A percentile compares a stretch with the other conserved stretches of the same genome.
Conservation (phyloP, 2,797 vertebrate species). For the Urosaurus nigricauda region DNA sequence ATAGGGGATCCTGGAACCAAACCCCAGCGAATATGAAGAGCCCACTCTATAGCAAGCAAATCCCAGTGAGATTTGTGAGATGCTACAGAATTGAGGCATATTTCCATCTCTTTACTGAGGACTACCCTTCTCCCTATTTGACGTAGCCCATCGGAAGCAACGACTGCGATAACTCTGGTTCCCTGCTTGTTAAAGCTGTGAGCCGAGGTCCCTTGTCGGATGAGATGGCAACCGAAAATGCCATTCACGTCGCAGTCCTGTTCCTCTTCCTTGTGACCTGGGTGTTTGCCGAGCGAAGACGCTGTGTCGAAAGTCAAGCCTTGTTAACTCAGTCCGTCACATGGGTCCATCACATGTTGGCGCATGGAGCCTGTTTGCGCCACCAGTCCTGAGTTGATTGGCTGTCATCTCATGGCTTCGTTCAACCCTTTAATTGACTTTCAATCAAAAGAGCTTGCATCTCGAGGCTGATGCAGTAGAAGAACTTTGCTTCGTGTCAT, state of each 20-base stretch:
- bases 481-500: background rate
- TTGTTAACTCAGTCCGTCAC: background rate
- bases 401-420: background rate
- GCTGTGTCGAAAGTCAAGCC: no score
- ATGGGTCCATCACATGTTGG: background rate
- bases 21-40: no score
- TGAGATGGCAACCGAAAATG: background rate
- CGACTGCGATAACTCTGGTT: no score
- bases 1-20: no score
- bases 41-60: background rate
- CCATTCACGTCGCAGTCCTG: background rate
- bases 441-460: background rate
- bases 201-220: background rate
- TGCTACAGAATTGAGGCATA: background rate
- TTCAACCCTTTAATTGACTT: conserved; percentile 9
- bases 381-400: background rate
- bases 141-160: background rate
- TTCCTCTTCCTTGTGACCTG: no score
- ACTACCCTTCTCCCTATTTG: background rate
- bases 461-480: background rate
- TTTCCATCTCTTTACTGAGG: background rate
- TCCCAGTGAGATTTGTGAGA: background rate
- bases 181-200: background rate
- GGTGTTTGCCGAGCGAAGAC: background rate
- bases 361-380: background rate